Conservation (phyloP, 37 sponge, comb jelly and placozoan species). For the Cladorhizidae sp. region DNA sequence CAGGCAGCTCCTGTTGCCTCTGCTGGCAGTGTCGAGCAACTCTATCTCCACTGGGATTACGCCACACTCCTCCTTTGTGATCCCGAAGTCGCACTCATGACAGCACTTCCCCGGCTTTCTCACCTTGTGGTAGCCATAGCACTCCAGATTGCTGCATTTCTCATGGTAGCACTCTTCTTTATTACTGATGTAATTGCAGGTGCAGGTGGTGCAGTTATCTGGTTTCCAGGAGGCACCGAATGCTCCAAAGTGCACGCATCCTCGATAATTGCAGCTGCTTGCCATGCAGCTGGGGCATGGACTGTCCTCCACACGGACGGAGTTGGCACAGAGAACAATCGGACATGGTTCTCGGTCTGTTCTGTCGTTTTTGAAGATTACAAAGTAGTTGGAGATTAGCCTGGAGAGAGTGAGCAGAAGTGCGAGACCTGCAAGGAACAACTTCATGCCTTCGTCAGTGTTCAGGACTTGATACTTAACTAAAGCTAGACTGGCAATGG, state of each 20-base stretch:
- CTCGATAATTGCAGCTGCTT: slow-evolving; percentile 30
- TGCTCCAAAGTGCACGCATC: slow-evolving; percentile 38
- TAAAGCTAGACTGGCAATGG: too few relatives aligned
- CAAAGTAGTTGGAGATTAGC: too few relatives aligned
- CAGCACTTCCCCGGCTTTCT: slow-evolving; percentile 18
- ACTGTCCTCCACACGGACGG: too few relatives aligned
- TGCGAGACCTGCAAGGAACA: too few relatives aligned
- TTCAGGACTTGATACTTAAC: too few relatives aligned
- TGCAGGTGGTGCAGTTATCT: slow-evolving; percentile 42
- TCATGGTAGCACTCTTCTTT: background rate
- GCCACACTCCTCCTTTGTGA: slow-evolving; percentile 12
- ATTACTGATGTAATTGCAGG: background rate
- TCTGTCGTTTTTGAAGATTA: too few relatives aligned
- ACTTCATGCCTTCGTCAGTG: too few relatives aligned
- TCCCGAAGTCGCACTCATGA: slow-evolving; percentile 45
- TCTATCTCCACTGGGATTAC: slow-evolving; percentile 4
- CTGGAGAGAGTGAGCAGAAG: too few relatives aligned
- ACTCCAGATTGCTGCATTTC: background rate
- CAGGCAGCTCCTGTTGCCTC: slow-evolving; percentile 1
- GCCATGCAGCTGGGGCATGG: slow-evolving; percentile 21
- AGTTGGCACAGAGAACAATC: too few relatives aligned
- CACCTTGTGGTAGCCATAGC: slow-evolving; percentile 29
- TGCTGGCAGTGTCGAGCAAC: slow-evolving; percentile 1
- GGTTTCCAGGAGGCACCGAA: slow-evolving; percentile 27
- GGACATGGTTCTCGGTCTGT: too few relatives aligned